Conservation (phyloP, 2,797 vertebrate species). For the Philypnodon macrostomus region DNA sequence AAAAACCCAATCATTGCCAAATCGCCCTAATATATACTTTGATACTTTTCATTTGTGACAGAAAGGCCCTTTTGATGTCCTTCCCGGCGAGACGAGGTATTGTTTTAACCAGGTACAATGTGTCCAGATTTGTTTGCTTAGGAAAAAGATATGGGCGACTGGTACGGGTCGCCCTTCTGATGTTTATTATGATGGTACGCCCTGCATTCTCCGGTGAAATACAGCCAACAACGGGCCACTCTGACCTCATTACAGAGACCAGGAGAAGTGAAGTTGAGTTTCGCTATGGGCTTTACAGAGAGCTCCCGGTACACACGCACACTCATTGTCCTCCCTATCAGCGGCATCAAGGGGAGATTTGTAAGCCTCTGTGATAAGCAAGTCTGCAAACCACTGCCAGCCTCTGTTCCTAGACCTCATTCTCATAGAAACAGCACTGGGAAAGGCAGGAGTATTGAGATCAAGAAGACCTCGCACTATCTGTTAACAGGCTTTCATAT, state of each 20-base stretch:
- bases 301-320: slow-evolving; percentile 64
- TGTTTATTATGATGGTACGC: slow-evolving; percentile 56
- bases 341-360: slow-evolving; percentile 70
- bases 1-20: slow-evolving; percentile 16
- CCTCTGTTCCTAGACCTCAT: slow-evolving; percentile 61
- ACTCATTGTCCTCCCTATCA: slow-evolving; percentile 76
- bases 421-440: slow-evolving; percentile 54
- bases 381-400: slow-evolving; percentile 68
- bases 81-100: slow-evolving; percentile 16
- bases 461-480: not conserved
- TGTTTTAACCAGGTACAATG: slow-evolving; percentile 24
- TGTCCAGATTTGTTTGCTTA: slow-evolving; percentile 34
- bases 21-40: slow-evolving; percentile 22
- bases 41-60: slow-evolving; percentile 19
- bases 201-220: slow-evolving; percentile 57
- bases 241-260: slow-evolving; percentile 66
- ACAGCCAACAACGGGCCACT: slow-evolving; percentile 40
- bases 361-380: slow-evolving; percentile 71
- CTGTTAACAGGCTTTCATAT: not conserved
- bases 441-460: slow-evolving; percentile 45
- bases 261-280: slow-evolving; percentile 62
- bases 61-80: slow-evolving; percentile 10
- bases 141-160: slow-evolving; percentile 28
- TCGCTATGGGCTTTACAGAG: slow-evolving; percentile 67
- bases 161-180: slow-evolving; percentile 28